A percentile compares a stretch with the other conserved stretches of the same genome.
Conservation (phyloP, 2,113 vertebrate genomes). For the Prionailurus bengalensis region DNA sequence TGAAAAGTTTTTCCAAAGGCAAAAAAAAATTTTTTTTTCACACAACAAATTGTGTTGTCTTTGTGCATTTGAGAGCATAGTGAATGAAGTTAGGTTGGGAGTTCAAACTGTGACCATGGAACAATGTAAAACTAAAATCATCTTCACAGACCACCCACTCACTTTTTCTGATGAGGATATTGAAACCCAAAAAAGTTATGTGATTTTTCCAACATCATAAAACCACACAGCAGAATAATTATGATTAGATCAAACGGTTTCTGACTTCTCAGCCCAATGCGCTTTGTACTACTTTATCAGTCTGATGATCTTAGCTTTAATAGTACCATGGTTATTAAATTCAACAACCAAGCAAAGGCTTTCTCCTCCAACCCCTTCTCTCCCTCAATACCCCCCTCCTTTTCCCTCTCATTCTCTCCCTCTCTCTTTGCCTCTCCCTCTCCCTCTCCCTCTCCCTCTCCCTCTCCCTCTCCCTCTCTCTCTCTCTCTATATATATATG, state of each 20-base stretch:
- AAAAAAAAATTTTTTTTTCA: neutral
- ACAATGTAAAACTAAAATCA: neutral
- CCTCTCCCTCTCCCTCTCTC: neutral
- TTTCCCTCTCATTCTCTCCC: neutral
- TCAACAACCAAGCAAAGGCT: conserved; percentile 27
- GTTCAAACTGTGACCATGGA: neutral
- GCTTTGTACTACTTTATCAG: neutral
- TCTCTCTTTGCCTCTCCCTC: neutral
- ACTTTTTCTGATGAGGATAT: neutral
- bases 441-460: neutral
- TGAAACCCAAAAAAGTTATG: neutral
- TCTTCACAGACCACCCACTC: neutral
- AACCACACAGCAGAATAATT: neutral
- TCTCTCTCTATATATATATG: neutral
- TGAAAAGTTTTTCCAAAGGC: neutral
- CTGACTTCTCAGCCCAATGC: conserved; percentile 26
- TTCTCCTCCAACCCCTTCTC: neutral
- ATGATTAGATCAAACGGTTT: neutral
- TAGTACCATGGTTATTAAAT: neutral
- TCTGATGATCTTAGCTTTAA: neutral
- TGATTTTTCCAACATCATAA: conserved; percentile 9
- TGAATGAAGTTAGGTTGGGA: neutral
- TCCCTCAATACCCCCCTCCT: neutral
- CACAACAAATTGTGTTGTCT: neutral
- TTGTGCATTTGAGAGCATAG: neutral